These are phyloP conservation scores for Enteromius afrohamiltoni DNA, from an alignment of 2,797 vertebrate species.

Conservation along the genomic window DNA sequence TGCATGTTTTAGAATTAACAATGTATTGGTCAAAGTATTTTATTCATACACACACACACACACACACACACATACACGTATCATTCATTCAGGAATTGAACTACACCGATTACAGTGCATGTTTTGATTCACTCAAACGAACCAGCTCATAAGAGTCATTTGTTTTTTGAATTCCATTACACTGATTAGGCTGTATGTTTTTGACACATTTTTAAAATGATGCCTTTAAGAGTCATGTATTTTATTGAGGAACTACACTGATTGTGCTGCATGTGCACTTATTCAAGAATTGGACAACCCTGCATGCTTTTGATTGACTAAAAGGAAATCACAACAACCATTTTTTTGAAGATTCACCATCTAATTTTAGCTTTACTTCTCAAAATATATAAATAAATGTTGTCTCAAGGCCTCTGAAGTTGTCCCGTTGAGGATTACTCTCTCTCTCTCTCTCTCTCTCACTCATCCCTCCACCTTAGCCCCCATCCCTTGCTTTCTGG, in stretches of 20 bases:
- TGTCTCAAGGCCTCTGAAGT: constrained; percentile 77
- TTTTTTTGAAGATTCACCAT: constrained; percentile 65
- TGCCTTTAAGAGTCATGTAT: not conserved
- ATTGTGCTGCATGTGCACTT: not conserved
- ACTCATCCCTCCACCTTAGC: constrained; percentile 50
- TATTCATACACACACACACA: too few species aligned
- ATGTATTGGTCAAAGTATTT: not conserved
- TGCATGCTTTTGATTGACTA: not conserved
- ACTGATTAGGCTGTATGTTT: not conserved
- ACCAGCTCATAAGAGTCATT: not conserved
- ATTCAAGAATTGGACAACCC: not conserved
- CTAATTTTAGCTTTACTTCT: constrained; percentile 81
- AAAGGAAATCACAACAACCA: not conserved
- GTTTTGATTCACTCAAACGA: constrained; percentile 1
- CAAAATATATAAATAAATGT: constrained; percentile 64
- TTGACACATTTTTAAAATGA: not conserved
- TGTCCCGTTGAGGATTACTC: constrained; percentile 11
- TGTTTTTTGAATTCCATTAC: not conserved
- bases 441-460: constrained; percentile 37
- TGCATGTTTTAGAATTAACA: not conserved
- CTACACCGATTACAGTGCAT: not conserved
- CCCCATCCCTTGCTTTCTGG: constrained; percentile 75
- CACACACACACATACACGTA: not conserved
- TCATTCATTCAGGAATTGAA: not conserved
- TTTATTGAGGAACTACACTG: not conserved